These are phyloP conservation scores for Anguilla megastoma DNA, from an alignment of 2,797 vertebrate genomes.

Conservation along the genomic window DNA sequence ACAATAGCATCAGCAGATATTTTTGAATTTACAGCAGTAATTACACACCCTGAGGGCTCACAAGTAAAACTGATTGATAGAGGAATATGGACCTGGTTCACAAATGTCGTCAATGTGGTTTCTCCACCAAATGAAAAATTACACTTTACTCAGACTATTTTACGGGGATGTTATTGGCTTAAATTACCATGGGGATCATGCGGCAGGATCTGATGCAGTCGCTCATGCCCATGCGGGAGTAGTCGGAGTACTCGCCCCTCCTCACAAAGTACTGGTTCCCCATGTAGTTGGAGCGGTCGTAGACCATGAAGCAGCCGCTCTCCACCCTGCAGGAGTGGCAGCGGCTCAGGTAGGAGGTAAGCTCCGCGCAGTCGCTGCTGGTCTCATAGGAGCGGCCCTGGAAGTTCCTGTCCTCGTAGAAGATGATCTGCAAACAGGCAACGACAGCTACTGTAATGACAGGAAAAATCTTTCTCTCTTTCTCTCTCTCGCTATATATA, in stretches of 20 bases:
- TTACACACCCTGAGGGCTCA: background rate
- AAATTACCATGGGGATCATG: conserved; percentile 64
- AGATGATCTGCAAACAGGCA: background rate
- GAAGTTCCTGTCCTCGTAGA: conserved; percentile 21
- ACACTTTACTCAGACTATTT: background rate
- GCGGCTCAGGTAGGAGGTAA: conserved; percentile 63
- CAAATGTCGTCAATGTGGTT: background rate
- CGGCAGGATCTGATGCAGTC: conserved; percentile 70
- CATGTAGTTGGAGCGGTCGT: conserved; percentile 68
- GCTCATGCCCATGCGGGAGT: conserved; percentile 67
- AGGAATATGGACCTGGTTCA: background rate
- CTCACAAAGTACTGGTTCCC: conserved; percentile 65
- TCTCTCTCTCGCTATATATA: too few species aligned
- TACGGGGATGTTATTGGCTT: background rate
- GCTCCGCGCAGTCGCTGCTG: conserved; percentile 65
- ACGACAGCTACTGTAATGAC: too few species aligned
- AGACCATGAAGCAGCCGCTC: conserved; percentile 73
- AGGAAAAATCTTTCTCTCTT: too few species aligned
- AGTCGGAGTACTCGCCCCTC: conserved; percentile 73
- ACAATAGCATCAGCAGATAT: background rate
- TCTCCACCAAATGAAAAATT: background rate
- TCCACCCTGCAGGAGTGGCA: conserved; percentile 69
- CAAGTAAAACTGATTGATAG: background rate
- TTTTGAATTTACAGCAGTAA: background rate
- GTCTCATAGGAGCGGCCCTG: background rate